phyloP scores from a whole-genome alignment of 1,140 invertebrate genomes.

The Mizuhopecten yessoensis region DNA sequence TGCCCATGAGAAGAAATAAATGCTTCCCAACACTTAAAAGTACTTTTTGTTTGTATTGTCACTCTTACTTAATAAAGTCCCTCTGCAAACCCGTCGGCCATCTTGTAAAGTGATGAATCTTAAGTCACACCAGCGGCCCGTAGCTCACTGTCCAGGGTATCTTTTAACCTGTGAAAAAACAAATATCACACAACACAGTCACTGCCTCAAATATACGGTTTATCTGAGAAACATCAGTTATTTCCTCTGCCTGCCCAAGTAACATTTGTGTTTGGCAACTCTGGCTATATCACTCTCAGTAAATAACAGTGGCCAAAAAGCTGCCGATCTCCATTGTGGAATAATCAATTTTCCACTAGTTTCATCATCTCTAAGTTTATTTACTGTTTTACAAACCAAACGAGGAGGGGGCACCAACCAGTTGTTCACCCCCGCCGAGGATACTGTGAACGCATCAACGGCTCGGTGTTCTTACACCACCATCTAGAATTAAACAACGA shows the following conservation, averaged over 20 bases:
- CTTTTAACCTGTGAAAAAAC: slow-evolving; percentile 33
- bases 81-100: background rate
- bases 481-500: slow-evolving; percentile 54
- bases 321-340: slow-evolving; percentile 45
- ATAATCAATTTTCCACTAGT: slow-evolving; percentile 41
- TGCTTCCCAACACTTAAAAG: slow-evolving; percentile 43
- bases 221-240: background rate
- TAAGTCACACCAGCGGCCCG: background rate
- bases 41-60: slow-evolving; percentile 48
- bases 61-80: slow-evolving; percentile 18
- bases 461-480: slow-evolving; percentile 55
- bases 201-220: too few relatives aligned
- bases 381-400: slow-evolving; percentile 46
- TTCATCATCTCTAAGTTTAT: slow-evolving; percentile 48
- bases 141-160: background rate
- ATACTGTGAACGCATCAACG: slow-evolving; percentile 49
- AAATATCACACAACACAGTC: too few relatives aligned
- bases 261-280: background rate
- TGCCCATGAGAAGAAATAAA: slow-evolving; percentile 43
- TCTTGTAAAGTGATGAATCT: background rate
- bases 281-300: background rate
- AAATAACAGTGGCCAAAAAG: slow-evolving; percentile 51
- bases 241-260: background rate
- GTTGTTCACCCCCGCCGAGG: slow-evolving; percentile 54
- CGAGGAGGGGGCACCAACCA: slow-evolving; percentile 60